Conservation (phyloP, 2,797 vertebrate genomes). For the Mormyrus hasselquistii region DNA sequence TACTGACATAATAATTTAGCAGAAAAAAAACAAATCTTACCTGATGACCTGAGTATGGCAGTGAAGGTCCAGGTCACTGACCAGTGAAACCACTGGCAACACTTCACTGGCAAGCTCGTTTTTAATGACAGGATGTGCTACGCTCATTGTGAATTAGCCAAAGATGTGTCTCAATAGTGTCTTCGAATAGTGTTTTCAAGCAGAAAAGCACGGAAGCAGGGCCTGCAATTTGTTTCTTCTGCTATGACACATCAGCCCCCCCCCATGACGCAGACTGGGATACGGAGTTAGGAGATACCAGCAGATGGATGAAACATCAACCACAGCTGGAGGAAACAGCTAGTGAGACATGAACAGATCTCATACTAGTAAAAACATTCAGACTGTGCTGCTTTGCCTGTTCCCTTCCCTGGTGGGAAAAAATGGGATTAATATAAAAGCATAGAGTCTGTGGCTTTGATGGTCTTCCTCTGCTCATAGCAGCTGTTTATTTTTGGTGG, state of each 20-base stretch:
- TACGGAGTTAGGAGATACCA: not conserved
- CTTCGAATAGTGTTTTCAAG: not conserved
- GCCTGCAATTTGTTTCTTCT: not conserved
- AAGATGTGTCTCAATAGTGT: not conserved
- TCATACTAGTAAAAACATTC: not conserved
- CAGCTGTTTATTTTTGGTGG: slow-evolving; percentile 48
- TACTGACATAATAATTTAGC: not conserved
- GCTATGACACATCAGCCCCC: not conserved
- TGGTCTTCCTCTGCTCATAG: slow-evolving; percentile 34
- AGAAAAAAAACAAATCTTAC: not conserved
- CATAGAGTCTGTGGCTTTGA: slow-evolving; percentile 31
- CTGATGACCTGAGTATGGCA: not conserved
- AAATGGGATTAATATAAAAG: slow-evolving; percentile 43
- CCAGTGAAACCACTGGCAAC: not conserved
- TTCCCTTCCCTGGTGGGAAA: slow-evolving; percentile 36
- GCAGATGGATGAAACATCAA: not conserved
- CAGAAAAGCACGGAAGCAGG: not conserved
- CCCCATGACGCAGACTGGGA: not conserved
- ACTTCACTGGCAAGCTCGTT: not conserved
- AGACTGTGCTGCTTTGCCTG: not conserved
- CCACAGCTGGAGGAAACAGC: not conserved
- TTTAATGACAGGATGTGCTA: not conserved
- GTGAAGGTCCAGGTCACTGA: not conserved
- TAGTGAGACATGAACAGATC: not conserved
- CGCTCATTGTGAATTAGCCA: not conserved